These are phyloP conservation scores for Armadillidium nasatum DNA, from an alignment of 1,140 invertebrate species.

Conservation along the genomic window DNA sequence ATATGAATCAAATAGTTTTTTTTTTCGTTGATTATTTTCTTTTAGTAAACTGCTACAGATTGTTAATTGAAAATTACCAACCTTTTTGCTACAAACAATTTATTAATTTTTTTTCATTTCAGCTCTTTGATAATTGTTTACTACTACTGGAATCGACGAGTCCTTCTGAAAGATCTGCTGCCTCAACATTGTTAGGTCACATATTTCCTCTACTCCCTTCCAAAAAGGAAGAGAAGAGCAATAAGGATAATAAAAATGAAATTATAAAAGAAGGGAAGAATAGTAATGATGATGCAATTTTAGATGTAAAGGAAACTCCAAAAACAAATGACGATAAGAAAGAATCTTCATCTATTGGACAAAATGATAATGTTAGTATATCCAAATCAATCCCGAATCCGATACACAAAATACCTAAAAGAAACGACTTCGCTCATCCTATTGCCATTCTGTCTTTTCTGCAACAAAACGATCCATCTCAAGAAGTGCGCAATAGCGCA, in stretches of 20 bases:
- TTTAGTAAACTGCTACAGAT: no score
- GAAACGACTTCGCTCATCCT: slow-evolving; percentile 46
- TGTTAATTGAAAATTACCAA: no score
- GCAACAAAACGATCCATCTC: slow-evolving; percentile 38
- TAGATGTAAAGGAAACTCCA: background rate
- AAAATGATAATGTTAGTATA: slow-evolving; percentile 32
- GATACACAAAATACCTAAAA: slow-evolving; percentile 48
- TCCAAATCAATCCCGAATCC: slow-evolving; percentile 47
- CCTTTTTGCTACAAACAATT: no score
- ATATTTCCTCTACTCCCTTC: background rate
- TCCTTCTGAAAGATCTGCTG: background rate
- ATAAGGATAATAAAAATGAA: background rate
- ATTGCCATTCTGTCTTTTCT: slow-evolving; percentile 36
- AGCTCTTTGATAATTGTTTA: background rate
- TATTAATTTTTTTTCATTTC: background rate
- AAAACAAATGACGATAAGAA: background rate
- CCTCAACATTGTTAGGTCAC: background rate
- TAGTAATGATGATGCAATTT: background rate
- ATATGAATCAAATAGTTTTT: no score
- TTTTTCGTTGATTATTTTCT: no score
- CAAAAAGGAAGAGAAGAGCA: background rate
- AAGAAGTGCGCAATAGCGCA: slow-evolving; percentile 40
- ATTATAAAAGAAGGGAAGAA: background rate
- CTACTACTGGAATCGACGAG: background rate
- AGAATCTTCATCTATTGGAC: background rate